Conservation (phyloP, 2,113 vertebrate species). For the Merops nubicus region DNA sequence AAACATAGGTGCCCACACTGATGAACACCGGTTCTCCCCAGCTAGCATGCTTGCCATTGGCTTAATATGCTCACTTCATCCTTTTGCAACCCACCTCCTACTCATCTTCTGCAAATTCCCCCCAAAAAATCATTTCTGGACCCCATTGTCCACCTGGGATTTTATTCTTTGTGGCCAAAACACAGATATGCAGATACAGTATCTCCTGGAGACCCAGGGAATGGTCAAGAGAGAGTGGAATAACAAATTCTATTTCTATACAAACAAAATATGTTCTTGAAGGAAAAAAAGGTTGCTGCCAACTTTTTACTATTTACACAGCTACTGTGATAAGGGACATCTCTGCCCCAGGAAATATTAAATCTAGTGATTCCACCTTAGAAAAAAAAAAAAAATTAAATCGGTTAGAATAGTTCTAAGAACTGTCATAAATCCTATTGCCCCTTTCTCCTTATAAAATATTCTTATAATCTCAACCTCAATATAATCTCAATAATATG, state of each 20-base stretch:
- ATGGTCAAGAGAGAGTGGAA: background rate
- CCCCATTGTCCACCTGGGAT: background rate
- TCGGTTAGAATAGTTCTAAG: background rate
- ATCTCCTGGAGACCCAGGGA: background rate
- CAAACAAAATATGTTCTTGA: background rate
- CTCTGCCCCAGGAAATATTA: background rate
- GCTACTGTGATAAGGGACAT: background rate
- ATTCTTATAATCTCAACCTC: background rate
- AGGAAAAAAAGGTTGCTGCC: background rate
- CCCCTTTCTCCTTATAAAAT: background rate
- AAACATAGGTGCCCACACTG: background rate
- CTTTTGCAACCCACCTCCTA: background rate
- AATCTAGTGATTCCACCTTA: background rate
- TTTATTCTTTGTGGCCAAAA: background rate
- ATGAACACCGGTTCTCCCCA: background rate
- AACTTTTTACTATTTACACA: background rate
- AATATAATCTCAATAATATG: background rate
- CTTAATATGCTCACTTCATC: background rate
- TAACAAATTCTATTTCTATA: background rate
- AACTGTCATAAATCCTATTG: background rate
- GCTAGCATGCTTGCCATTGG: background rate
- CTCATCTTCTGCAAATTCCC: background rate
- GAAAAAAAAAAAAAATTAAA: background rate
- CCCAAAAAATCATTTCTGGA: background rate
- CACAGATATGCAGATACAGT: background rate